phyloP scores from a whole-genome alignment of 2,888 invertebrate genomes.

The Pseudococcus jackbeardsleyi region DNA sequence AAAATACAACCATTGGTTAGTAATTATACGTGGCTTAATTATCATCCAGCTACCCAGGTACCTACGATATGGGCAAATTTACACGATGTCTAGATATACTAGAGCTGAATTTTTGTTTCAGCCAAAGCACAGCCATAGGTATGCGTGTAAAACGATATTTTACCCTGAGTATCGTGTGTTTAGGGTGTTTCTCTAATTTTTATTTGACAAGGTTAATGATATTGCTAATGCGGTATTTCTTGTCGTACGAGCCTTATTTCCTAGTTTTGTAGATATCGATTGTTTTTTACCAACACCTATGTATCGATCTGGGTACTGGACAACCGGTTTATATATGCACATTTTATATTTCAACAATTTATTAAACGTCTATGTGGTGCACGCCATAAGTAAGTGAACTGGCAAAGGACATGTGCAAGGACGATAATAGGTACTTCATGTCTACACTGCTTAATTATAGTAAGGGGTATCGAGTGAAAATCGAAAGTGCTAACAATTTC shows the following conservation, averaged over 20 bases:
- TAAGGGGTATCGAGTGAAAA: constrained; percentile 30
- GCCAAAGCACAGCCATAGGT: neutral
- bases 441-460: constrained; percentile 17
- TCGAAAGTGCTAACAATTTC: constrained; percentile 1
- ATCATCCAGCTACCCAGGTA: neutral
- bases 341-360: neutral
- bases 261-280: constrained; percentile 46
- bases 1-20: constrained; percentile 7
- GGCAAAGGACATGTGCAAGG: constrained; percentile 35
- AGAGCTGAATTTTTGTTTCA: neutral
- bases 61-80: neutral
- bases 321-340: constrained; percentile 14
- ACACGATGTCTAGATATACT: neutral
- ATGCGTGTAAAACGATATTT: constrained; percentile 8
- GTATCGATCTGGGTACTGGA: neutral
- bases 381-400: constrained; percentile 2
- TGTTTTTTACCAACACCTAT: neutral
- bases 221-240: constrained; percentile 19
- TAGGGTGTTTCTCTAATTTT: neutral
- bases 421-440: neutral
- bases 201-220: constrained; percentile 42
- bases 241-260: neutral
- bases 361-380: neutral
- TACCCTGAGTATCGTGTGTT: constrained; percentile 37
- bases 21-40: constrained; percentile 23